These are phyloP conservation scores for Salvelinus alpinus DNA, from an alignment of 2,113 vertebrate species.

Conservation along the genomic window DNA sequence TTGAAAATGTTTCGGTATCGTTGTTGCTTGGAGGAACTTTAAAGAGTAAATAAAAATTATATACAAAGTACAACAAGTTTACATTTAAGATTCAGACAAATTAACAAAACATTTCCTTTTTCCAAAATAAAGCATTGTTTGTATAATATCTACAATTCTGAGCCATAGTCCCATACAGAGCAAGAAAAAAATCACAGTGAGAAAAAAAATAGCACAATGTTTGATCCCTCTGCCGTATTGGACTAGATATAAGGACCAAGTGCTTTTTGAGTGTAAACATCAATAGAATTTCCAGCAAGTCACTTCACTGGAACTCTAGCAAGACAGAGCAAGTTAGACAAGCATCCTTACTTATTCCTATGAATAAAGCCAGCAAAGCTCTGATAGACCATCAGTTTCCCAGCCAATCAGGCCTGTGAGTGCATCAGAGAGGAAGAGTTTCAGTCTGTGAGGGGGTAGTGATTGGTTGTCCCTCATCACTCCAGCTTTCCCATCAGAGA, in stretches of 20 bases:
- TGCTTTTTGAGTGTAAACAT: conserved; percentile 3
- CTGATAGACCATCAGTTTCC: too few relatives aligned
- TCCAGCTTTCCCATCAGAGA: conserved; percentile 54
- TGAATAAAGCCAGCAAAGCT: too few relatives aligned
- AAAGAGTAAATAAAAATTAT: too few relatives aligned
- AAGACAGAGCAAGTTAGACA: too few relatives aligned
- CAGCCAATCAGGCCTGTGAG: not conserved
- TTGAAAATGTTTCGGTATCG: not conserved
- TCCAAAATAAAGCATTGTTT: not conserved
- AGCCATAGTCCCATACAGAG: too few relatives aligned
- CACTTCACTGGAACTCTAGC: too few relatives aligned
- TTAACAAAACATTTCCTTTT: not conserved
- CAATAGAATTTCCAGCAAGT: not conserved
- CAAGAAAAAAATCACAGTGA: too few relatives aligned
- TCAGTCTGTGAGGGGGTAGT: not conserved
- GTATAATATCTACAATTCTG: not conserved
- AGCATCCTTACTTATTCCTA: too few relatives aligned
- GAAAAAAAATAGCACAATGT: too few relatives aligned
- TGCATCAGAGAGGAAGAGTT: not conserved
- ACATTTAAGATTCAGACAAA: not conserved
- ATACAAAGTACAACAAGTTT: too few relatives aligned
- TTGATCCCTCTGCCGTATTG: too few relatives aligned
- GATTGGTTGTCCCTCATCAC: conserved; percentile 35
- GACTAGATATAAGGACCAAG: not conserved
- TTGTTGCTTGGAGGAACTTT: not conserved